Conservation (phyloP, 2,113 vertebrate species). For the Regulus satrapa region DNA sequence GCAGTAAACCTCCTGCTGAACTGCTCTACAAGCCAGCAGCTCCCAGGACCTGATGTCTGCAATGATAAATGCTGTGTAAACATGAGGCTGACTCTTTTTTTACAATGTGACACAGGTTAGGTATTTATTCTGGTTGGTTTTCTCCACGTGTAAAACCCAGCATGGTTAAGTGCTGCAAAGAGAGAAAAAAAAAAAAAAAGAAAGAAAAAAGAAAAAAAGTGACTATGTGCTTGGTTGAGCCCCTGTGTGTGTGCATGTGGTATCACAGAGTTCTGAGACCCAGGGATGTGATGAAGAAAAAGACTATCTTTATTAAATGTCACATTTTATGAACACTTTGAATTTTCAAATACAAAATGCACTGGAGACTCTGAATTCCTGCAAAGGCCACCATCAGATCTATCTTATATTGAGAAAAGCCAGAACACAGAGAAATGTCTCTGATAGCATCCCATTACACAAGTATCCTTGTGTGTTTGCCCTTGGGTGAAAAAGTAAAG, state of each 20-base stretch:
- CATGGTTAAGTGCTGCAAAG: background rate
- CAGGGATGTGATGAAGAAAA: background rate
- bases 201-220: no score
- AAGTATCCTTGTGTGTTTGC: background rate
- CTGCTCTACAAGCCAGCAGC: background rate
- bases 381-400: background rate
- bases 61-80: background rate
- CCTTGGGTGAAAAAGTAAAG: background rate
- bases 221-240: background rate
- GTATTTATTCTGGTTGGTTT: background rate
- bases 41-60: background rate
- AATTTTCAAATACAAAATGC: background rate
- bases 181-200: no score
- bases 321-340: background rate
- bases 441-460: background rate
- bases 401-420: background rate
- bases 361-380: background rate
- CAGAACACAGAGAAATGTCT: background rate
- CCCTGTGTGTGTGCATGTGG: fast-evolving
- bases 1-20: background rate
- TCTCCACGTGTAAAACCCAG: background rate
- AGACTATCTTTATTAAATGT: background rate
- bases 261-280: background rate
- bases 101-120: background rate
- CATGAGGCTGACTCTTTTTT: background rate